Conservation (phyloP, 2,113 vertebrate genomes). For the Prolemur simus region DNA sequence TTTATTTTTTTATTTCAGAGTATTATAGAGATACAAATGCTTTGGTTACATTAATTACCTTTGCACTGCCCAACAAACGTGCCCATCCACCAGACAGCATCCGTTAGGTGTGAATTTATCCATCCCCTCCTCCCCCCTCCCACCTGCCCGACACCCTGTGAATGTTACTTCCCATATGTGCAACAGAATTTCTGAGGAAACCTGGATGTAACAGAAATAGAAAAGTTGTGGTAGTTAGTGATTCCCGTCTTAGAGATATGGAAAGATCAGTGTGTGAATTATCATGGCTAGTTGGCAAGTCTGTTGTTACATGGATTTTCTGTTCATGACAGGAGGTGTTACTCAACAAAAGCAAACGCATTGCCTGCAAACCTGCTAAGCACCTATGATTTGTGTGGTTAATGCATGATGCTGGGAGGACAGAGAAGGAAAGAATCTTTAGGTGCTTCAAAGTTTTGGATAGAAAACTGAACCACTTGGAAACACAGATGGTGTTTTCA, state of each 20-base stretch:
- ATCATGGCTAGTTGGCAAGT: background rate
- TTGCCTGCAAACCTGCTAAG: background rate
- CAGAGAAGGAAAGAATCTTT: background rate
- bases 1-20: no score
- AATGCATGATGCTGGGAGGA: background rate
- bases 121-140: no score
- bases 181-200: background rate
- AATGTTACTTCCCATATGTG: no score
- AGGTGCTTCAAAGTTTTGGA: background rate
- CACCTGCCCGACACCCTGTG: no score
- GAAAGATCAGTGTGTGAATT: background rate
- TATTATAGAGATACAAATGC: no score
- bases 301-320: background rate
- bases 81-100: no score
- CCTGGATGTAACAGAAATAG: background rate
- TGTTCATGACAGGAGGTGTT: background rate
- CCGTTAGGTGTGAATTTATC: no score
- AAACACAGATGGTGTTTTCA: constrained; percentile 65
- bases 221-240: background rate
- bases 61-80: no score
- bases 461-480: constrained; percentile 27
- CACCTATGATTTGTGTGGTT: background rate
- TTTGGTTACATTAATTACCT: no score
- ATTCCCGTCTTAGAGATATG: background rate
- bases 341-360: background rate